phyloP scores from a whole-genome alignment of 2,113 vertebrate genomes.

The Aplodontia rufa region DNA sequence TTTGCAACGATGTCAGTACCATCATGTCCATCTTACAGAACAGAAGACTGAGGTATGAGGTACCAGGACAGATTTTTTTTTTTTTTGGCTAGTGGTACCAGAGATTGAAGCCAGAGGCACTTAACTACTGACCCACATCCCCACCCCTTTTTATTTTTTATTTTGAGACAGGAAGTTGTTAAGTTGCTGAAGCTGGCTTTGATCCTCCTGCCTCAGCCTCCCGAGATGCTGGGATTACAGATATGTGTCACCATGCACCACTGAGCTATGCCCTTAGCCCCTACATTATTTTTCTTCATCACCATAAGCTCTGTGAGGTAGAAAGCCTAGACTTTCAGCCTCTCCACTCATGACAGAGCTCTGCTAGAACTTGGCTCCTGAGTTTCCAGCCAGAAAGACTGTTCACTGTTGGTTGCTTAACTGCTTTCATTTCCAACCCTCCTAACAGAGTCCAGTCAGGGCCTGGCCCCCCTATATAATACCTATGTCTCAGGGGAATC shows the following conservation, averaged over 20 bases:
- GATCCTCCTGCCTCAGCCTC: no score
- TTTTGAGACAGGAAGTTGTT: no score
- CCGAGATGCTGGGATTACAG: no score
- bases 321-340: background rate
- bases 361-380: background rate
- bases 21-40: background rate
- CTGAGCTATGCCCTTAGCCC: no score
- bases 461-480: accelerated
- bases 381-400: background rate
- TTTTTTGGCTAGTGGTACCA: no score
- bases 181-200: no score
- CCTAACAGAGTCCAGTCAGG: background rate
- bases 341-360: background rate
- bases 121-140: no score
- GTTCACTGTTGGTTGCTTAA: background rate
- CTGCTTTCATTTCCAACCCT: background rate
- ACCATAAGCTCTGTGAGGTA: background rate
- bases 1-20: background rate
- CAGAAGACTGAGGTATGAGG: background rate
- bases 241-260: no score
- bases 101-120: no score
- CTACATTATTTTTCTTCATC: background rate
- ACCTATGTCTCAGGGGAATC: background rate
- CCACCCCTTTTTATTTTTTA: no score
- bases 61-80: background rate